Percentiles rank a stretch among this genome's conserved stretches.
phyloP scores from a whole-genome alignment of 2,888 invertebrate genomes.

The Hyposoter dolosus region DNA sequence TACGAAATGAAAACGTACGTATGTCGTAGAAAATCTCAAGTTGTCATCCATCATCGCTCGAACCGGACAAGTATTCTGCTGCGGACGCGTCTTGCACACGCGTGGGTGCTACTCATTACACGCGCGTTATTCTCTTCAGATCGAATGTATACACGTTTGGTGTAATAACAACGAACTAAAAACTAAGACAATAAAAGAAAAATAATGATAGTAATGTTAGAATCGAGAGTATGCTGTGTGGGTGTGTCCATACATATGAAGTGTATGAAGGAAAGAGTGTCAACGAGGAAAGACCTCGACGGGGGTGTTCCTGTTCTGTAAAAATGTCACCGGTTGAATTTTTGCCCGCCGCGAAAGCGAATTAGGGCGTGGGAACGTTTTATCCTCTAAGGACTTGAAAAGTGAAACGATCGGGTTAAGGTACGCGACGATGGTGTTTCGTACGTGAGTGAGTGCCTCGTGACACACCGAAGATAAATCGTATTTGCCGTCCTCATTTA shows the following conservation, averaged over 20 bases:
- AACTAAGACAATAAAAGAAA: constrained; percentile 8
- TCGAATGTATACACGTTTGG: background rate
- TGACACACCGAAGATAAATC: constrained; percentile 26
- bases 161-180: background rate
- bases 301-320: constrained; percentile 62
- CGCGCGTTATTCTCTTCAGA: constrained; percentile 66
- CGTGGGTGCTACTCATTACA: constrained; percentile 69
- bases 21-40: constrained; percentile 43
- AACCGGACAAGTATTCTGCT: constrained; percentile 49
- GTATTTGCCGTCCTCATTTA: constrained; percentile 12
- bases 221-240: background rate
- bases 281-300: constrained; percentile 43
- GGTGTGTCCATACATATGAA: background rate
- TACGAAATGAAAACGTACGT: constrained; percentile 42
- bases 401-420: constrained; percentile 33
- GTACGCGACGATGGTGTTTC: constrained; percentile 12
- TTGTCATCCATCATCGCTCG: constrained; percentile 58
- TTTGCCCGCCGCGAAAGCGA: constrained; percentile 65
- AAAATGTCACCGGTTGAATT: constrained; percentile 69
- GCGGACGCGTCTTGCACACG: constrained; percentile 26
- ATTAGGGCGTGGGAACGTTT: constrained; percentile 63
- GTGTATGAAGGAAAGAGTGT: background rate
- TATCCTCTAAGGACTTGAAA: constrained; percentile 42
- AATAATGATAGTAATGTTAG: background rate
- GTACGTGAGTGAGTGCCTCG: background rate